Evolutionary conservation across 2,113 vertebrate species (phyloP).

Genomic region (Delphinus delphis): DNA sequence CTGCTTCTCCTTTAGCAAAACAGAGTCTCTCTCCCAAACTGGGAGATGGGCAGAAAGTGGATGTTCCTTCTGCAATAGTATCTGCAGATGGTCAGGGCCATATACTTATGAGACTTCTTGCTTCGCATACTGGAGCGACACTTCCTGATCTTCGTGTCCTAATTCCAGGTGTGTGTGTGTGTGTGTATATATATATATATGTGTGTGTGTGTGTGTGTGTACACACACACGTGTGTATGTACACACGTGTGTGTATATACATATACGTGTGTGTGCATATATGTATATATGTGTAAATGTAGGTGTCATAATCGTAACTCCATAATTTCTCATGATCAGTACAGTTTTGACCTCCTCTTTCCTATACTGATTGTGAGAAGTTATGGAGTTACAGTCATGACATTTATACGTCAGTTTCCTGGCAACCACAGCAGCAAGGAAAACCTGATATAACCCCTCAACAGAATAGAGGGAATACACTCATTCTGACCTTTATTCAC

Average conservation of each 20-base stretch:
- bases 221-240: background rate
- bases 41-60: background rate
- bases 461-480: background rate
- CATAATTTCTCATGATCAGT: background rate
- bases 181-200: fast-evolving
- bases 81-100: background rate
- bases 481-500: background rate
- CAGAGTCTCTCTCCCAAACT: background rate
- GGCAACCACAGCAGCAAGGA: background rate
- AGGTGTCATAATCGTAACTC: background rate
- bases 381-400: background rate
- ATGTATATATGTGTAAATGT: background rate
- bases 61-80: background rate
- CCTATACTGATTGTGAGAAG: background rate
- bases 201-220: too few species aligned
- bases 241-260: background rate
- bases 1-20: background rate
- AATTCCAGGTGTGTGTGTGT: background rate
- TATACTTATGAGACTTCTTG: background rate
- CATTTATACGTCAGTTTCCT: background rate
- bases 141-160: background rate
- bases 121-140: background rate
- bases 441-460: background rate
- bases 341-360: background rate
- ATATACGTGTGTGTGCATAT: background rate